Base-by-base conservation (phyloP, 2,888 invertebrate species). In the Drosophila leonis region DNA sequence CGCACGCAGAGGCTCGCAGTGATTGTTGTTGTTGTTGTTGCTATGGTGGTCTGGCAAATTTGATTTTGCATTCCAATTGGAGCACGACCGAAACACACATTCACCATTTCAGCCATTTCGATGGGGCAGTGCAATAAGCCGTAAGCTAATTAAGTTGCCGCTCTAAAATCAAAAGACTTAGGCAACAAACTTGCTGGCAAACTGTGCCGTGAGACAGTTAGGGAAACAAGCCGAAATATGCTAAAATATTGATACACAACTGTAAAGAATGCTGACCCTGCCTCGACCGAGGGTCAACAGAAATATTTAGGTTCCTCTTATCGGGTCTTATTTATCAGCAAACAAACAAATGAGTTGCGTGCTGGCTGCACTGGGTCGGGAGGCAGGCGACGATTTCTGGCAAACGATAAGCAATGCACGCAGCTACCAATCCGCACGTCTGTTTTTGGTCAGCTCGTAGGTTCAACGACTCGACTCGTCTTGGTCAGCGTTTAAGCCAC, bases 21-120 rank as follows among this genome's bases (percentile, higher is more conserved):
- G 49, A 27, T 44, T 42, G 48, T 49, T 69, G 46, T 20, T 60
- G 59, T 41, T 57, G 65, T 56, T 82, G 71, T 69, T 70, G 74
- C 72, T 72, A 60, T 69, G 87, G 83, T 81, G 87, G 84, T 81
- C 89, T 71, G 59, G 77, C 72, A 64, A 77, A 89, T 89, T 87
- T 75, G 79, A 72, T 75, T 84, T 80, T 80, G 85, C 90, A 84
- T 88, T 88, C 79, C 88, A 90, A 90, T 86, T 86, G 79, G 88
- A 90, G 88, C 86, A 86, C 88, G 78, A 86, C 88, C 80, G 55
- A 74, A 66, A 20, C 65, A 75, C 63, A 84, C 88, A 84, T 80
- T 89, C 90, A 84, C 75, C 73, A 76, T 57, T 71, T 64, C 62
- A 54, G 60, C 63, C 75, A 63, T 37, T 70, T 64, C 61, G 52